phyloP scores from a whole-genome alignment of 2,888 invertebrate species.

The Ophion costatus region DNA sequence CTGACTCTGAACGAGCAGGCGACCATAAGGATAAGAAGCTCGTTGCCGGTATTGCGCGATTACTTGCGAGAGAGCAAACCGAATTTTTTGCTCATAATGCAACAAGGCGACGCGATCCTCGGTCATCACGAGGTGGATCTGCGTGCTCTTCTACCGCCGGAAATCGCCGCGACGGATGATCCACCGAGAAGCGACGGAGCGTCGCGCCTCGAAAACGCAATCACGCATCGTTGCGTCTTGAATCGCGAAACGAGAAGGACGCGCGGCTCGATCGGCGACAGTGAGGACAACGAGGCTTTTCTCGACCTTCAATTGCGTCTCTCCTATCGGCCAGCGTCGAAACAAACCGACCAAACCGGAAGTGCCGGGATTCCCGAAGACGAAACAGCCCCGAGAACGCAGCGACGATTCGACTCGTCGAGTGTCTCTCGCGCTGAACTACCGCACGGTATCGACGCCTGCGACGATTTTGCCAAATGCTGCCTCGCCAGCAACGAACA shows the following conservation, averaged over 20 bases:
- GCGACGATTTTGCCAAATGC: constrained; percentile 73
- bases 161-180: constrained; percentile 77
- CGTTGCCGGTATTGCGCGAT: constrained; percentile 81
- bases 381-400: neutral
- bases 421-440: neutral
- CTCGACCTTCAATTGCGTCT: constrained; percentile 85
- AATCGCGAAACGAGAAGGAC: constrained; percentile 66
- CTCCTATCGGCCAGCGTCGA: constrained; percentile 79
- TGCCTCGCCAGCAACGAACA: neutral
- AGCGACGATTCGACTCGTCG: constrained; percentile 29
- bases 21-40: constrained; percentile 84
- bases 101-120: constrained; percentile 81
- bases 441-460: constrained; percentile 71
- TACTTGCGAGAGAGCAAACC: constrained; percentile 84
- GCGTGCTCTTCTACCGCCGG: constrained; percentile 84
- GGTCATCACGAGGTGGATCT: constrained; percentile 84
- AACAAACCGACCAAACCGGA: constrained; percentile 53
- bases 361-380: constrained; percentile 16
- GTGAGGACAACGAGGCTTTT: constrained; percentile 79
- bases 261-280: constrained; percentile 44
- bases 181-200: constrained; percentile 82
- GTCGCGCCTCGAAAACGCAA: constrained; percentile 69
- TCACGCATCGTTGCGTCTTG: constrained; percentile 82
- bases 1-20: constrained; percentile 84
- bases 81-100: constrained; percentile 83